phyloP scores from a whole-genome alignment of 2,888 invertebrate genomes.

The Endotricha flammealis region DNA sequence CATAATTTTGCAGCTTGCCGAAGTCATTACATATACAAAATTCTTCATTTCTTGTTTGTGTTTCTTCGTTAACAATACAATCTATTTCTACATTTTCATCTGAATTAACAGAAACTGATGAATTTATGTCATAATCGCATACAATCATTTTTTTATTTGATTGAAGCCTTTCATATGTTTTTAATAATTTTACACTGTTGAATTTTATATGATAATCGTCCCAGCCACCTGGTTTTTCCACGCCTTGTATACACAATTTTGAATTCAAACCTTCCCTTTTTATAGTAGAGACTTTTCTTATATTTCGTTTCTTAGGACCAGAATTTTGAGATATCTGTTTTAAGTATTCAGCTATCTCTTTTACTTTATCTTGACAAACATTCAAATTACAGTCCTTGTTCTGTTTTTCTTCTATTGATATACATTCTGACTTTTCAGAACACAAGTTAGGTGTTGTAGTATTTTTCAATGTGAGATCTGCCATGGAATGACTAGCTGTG shows the following conservation, averaged over 20 bases:
- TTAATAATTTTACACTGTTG: slow-evolving; percentile 22
- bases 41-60: slow-evolving; percentile 19
- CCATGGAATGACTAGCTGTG: no score
- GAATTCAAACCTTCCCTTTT: slow-evolving; percentile 25
- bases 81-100: slow-evolving; percentile 15
- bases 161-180: slow-evolving; percentile 44
- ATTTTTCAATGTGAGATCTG: no score
- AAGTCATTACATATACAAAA: slow-evolving; percentile 60
- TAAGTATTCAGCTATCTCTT: slow-evolving; percentile 35
- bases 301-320: slow-evolving; percentile 6
- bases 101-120: background rate
- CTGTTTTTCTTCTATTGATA: no score
- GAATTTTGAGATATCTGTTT: slow-evolving; percentile 24
- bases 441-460: no score
- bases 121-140: no score
- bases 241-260: slow-evolving; percentile 52
- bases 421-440: no score
- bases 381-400: no score
- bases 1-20: slow-evolving; percentile 43
- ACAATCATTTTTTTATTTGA: slow-evolving; percentile 22
- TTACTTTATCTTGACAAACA: slow-evolving; percentile 20
- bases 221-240: slow-evolving; percentile 58
- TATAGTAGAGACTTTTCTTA: slow-evolving; percentile 7
- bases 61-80: slow-evolving; percentile 12
- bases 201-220: background rate